These are phyloP conservation scores for Zaprionus taronus DNA, from an alignment of 1,140 invertebrate species.

Conservation along the genomic window DNA sequence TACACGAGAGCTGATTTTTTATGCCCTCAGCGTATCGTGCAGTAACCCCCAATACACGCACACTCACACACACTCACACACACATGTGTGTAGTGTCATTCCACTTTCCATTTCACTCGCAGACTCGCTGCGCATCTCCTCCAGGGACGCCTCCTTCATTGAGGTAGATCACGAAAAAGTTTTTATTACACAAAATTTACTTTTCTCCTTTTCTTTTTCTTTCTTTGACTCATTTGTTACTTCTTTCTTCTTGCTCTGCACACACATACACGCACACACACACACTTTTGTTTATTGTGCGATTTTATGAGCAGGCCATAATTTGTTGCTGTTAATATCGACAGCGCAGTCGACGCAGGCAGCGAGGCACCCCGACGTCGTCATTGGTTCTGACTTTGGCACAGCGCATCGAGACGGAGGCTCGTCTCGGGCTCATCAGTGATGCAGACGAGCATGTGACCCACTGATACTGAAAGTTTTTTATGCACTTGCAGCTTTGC, in stretches of 20 bases:
- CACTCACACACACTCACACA: constrained; percentile 23
- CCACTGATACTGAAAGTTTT: constrained; percentile 59
- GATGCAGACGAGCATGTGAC: constrained; percentile 83
- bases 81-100: constrained; percentile 29
- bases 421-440: constrained; percentile 68
- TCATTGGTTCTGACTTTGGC: constrained; percentile 18
- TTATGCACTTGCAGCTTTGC: constrained; percentile 54
- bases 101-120: constrained; percentile 68
- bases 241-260: constrained; percentile 30
- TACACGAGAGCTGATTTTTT: constrained; percentile 81
- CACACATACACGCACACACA: constrained; percentile 6
- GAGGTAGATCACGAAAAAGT: constrained; percentile 81
- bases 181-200: constrained; percentile 77
- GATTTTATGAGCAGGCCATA: constrained; percentile 79
- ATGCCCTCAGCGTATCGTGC: constrained; percentile 60
- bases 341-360: constrained; percentile 43
- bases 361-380: constrained; percentile 11
- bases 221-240: constrained; percentile 66
- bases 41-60: constrained; percentile 46
- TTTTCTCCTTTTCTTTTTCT: constrained; percentile 23
- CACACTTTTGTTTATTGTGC: constrained; percentile 73
- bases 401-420: constrained; percentile 27
- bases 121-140: constrained; percentile 27
- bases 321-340: constrained; percentile 81
- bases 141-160: constrained; percentile 55